These are phyloP conservation scores for Agrilus cyanescens DNA, from an alignment of 2,888 invertebrate genomes.

Conservation along the genomic window DNA sequence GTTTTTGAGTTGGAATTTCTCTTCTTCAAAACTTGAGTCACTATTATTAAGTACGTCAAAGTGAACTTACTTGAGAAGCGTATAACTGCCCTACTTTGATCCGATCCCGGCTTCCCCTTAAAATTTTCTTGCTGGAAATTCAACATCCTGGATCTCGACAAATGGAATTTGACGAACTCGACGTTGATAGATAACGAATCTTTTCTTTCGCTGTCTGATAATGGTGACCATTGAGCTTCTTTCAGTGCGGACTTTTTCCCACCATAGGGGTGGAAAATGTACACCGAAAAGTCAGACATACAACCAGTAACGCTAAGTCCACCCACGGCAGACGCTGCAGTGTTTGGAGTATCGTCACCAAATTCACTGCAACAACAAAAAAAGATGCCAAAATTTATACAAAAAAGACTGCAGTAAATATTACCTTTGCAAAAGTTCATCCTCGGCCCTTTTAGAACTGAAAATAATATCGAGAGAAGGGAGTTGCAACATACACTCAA, in stretches of 20 bases:
- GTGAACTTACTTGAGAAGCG: constrained; percentile 69
- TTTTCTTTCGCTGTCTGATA: constrained; percentile 81
- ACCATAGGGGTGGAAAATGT: constrained; percentile 97
- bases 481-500: constrained; percentile 90
- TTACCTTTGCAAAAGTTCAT: constrained; percentile 41
- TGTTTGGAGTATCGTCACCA: constrained; percentile 35
- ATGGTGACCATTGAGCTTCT: constrained; percentile 76
- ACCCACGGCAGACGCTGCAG: constrained; percentile 59
- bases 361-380: constrained; percentile 38
- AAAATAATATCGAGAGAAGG: constrained; percentile 96
- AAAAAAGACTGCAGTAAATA: not conserved
- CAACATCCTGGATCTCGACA: constrained; percentile 80
- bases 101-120: constrained; percentile 35
- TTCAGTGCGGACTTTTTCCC: constrained; percentile 70
- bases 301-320: constrained; percentile 92
- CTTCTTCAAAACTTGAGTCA: too few relatives aligned
- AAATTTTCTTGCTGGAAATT: constrained; percentile 56
- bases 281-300: constrained; percentile 92
- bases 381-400: constrained; percentile 1
- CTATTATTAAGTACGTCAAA: not conserved
- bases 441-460: constrained; percentile 80
- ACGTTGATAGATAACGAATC: constrained; percentile 94
- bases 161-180: constrained; percentile 92
- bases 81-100: constrained; percentile 76
- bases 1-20: too few relatives aligned